Conservation (phyloP, 1,140 invertebrate species). For the Pseudomyrmex cubaensis region DNA sequence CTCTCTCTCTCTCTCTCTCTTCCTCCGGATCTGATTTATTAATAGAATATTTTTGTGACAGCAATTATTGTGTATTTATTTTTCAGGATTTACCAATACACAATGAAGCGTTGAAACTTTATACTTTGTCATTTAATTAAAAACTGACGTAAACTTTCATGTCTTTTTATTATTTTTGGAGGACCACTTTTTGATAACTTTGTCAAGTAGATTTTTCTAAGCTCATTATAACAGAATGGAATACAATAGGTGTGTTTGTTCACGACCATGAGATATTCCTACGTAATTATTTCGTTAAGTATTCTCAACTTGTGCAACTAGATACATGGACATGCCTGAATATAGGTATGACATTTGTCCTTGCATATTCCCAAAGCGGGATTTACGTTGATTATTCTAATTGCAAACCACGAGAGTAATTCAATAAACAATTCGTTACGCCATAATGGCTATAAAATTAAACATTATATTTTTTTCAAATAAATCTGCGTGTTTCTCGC, state of each 20-base stretch:
- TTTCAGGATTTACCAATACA: not conserved
- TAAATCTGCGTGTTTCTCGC: not conserved
- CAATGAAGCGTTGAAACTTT: not conserved
- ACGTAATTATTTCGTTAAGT: slow-evolving; percentile 40
- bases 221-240: not conserved
- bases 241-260: not conserved
- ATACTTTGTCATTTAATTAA: not conserved
- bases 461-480: slow-evolving; percentile 15
- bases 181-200: not conserved
- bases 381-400: slow-evolving; percentile 58
- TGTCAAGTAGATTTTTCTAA: not conserved
- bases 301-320: slow-evolving; percentile 23
- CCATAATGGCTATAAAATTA: slow-evolving; percentile 4
- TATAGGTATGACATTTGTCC: slow-evolving; percentile 58
- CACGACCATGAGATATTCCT: slow-evolving; percentile 1
- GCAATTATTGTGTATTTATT: not conserved
- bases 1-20: no score
- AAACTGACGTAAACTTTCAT: not conserved
- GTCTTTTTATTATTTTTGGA: not conserved
- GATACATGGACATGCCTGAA: slow-evolving; percentile 7
- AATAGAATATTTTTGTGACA: not conserved
- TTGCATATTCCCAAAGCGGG: slow-evolving; percentile 26
- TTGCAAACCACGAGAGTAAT: slow-evolving; percentile 39
- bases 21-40: not conserved
- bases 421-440: slow-evolving; percentile 9